A percentile compares a stretch with the other conserved stretches of the same genome.
Evolutionary conservation across 2,113 vertebrate species (phyloP).

Genomic region (Calonectris borealis): DNA sequence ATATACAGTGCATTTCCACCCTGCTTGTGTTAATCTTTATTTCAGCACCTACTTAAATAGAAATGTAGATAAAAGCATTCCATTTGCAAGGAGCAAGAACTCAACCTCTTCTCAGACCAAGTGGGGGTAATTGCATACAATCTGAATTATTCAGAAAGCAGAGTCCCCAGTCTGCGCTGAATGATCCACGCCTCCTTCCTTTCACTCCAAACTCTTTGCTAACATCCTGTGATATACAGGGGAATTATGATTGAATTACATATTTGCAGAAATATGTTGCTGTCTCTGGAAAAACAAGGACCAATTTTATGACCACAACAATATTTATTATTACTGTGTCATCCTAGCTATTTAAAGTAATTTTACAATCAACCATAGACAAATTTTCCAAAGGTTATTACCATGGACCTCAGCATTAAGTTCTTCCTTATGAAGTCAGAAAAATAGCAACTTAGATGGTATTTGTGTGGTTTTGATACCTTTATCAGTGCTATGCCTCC

Average conservation of each 20-base stretch:
- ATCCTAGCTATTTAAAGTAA: neutral
- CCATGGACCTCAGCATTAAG: neutral
- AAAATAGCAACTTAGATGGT: neutral
- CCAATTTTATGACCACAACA: neutral
- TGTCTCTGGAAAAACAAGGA: neutral
- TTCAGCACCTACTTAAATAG: conserved; percentile 48
- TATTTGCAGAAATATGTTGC: neutral
- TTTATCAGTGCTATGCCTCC: neutral
- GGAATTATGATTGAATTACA: neutral
- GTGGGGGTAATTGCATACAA: neutral
- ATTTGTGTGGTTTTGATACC: neutral
- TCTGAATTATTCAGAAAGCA: neutral
- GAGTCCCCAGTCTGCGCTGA: neutral
- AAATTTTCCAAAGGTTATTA: neutral
- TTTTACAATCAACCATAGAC: neutral
- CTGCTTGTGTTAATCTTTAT: conserved; percentile 25
- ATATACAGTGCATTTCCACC: neutral
- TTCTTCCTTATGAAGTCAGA: neutral
- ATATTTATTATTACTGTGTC: neutral
- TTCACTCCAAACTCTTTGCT: neutral
- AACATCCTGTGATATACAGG: neutral
- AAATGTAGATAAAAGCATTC: conserved; percentile 21
- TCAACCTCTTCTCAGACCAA: neutral
- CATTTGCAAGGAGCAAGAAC: conserved; percentile 3
- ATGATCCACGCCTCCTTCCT: neutral